These are phyloP conservation scores for Trogon surrucura DNA, from an alignment of 2,113 vertebrate genomes.

Conservation along the genomic window DNA sequence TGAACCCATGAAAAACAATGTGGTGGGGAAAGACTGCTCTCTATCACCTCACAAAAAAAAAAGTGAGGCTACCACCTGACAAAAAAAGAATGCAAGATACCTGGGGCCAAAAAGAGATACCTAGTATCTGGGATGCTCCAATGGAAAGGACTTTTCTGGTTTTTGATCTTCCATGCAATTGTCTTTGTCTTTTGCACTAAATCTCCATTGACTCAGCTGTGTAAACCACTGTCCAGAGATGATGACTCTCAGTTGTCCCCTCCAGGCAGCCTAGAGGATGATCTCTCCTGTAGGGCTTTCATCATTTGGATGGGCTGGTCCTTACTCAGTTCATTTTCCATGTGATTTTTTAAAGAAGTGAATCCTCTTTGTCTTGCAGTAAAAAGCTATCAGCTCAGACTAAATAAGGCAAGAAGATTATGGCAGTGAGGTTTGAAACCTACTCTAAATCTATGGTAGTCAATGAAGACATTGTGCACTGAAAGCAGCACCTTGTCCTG, in stretches of 20 bases:
- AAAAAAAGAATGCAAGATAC: background rate
- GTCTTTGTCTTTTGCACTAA: background rate
- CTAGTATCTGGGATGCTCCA: background rate
- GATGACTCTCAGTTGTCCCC: background rate
- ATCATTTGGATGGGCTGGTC: background rate
- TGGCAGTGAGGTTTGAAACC: conserved; percentile 41
- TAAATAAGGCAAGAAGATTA: background rate
- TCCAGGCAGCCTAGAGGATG: background rate
- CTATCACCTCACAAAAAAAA: background rate
- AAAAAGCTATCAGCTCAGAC: background rate
- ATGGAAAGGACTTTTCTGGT: background rate
- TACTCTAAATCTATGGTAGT: conserved; percentile 36
- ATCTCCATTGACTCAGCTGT: background rate
- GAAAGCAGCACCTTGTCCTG: conserved; percentile 46
- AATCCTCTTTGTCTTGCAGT: background rate
- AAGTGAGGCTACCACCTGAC: background rate
- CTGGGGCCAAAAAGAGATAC: background rate
- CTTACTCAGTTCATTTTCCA: background rate
- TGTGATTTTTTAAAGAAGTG: background rate
- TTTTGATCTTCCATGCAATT: background rate
- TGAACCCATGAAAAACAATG: background rate
- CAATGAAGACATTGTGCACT: background rate
- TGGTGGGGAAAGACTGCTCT: background rate
- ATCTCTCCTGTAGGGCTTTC: background rate
- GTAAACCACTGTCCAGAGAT: background rate